Conservation (phyloP, 2,113 vertebrate species). For the Corapipo altera region DNA sequence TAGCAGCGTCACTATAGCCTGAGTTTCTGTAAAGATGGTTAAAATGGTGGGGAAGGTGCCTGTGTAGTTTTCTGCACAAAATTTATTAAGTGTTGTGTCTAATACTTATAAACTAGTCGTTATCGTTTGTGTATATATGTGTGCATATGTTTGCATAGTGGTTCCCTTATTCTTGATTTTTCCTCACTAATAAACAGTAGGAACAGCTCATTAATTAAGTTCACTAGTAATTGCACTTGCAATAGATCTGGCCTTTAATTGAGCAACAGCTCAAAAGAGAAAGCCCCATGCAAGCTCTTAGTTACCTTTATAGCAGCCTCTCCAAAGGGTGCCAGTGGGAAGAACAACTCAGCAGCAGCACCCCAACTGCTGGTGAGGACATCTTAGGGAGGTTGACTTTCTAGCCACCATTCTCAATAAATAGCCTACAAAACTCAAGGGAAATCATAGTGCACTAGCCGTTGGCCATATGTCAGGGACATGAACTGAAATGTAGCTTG, state of each 20-base stretch:
- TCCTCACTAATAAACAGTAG: background rate
- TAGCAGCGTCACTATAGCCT: background rate
- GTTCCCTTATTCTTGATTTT: background rate
- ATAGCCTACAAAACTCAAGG: background rate
- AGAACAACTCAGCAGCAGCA: background rate
- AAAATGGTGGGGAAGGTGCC: accelerated
- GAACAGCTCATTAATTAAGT: background rate
- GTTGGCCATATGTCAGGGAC: accelerated
- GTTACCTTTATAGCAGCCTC: background rate
- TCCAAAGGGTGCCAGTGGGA: background rate
- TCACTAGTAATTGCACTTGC: background rate
- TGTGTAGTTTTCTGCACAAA: background rate
- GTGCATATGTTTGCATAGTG: accelerated
- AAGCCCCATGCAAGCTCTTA: background rate
- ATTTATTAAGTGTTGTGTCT: background rate
- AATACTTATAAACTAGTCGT: background rate
- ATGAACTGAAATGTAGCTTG: background rate
- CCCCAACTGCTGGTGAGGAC: background rate
- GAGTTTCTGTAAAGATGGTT: background rate
- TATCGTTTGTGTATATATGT: background rate
- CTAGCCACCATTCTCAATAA: background rate
- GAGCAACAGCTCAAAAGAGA: background rate
- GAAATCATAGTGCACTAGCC: background rate
- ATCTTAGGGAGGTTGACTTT: background rate
- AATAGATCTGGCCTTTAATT: background rate